These are phyloP conservation scores for Torymus auratus DNA, from an alignment of 2,888 invertebrate genomes.

Conservation along the genomic window DNA sequence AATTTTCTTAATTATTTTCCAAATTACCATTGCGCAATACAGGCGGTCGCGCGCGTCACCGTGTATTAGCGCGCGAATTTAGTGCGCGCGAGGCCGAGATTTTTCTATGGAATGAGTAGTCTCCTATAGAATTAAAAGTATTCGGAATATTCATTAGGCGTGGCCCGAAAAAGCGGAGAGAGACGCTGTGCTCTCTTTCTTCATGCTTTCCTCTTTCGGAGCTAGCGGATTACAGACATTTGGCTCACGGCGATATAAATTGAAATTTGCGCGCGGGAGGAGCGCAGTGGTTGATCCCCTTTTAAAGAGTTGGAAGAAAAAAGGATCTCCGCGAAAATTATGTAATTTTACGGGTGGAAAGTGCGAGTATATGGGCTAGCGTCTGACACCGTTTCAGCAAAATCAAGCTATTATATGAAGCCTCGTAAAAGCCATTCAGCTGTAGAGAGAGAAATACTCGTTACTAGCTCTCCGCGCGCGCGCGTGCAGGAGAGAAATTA, in stretches of 20 bases:
- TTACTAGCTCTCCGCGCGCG: neutral
- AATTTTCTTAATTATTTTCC: slow-evolving; percentile 27
- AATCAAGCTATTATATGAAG: slow-evolving; percentile 42
- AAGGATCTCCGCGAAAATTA: slow-evolving; percentile 8
- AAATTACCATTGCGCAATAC: slow-evolving; percentile 19
- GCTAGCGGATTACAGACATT: no score
- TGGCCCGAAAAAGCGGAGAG: no score
- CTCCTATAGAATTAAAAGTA: no score
- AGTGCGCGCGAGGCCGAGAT: no score
- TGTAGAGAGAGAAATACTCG: slow-evolving; percentile 28
- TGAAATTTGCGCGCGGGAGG: no score
- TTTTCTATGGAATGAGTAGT: no score
- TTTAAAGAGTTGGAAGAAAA: neutral
- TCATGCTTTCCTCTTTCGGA: no score
- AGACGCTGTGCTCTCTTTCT: no score
- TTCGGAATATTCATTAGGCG: no score
- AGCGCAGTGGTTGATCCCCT: neutral
- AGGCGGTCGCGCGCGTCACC: no score
- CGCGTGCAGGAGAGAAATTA: slow-evolving; percentile 2
- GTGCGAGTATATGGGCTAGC: neutral
- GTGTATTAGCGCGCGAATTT: no score
- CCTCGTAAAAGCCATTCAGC: slow-evolving; percentile 45
- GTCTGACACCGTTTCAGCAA: slow-evolving; percentile 38
- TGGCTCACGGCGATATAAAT: no score
- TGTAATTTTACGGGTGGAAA: slow-evolving; percentile 34